Base-by-base conservation (phyloP, 2,888 invertebrate species). In the Fissipunctia ypsillon region DNA sequence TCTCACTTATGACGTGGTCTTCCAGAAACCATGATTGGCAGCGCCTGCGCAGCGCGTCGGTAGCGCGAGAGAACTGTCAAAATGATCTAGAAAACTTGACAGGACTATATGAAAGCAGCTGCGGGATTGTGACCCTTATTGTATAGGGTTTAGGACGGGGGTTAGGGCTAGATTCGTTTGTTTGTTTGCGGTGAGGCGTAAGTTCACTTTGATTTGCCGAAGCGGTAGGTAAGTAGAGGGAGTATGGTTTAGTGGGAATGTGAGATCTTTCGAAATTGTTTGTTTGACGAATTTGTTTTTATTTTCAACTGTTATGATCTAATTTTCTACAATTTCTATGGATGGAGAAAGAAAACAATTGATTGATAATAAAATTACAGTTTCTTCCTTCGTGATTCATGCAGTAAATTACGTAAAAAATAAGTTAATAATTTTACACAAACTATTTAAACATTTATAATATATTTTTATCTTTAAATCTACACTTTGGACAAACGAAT, bases 21-120 rank as follows among this genome's bases (percentile, higher is more conserved):
- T 35, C 86, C 88, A 89, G 88, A 89, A 84, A 85, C 81, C 70
- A 77, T 91, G 92, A 92, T 85, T 91, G 92, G 88, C 91, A 90
- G 89, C 84, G 86, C 82, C 66, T 75, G 80, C 73, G 76, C 56
- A 77, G 70, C 74, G 79, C 77, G 83, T 89, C 93, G 88, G 94
- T 94, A 94, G 94, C 94, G 92, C 93, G 94, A 93, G 94, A 92
- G 92, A 93, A 93, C 93, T 94, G 95, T 94, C 95, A 91, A 94
- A 94, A 92, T 92, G 88, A 91, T 91, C 90, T 87, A 84, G 87
- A 81, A 80, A 79, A 88, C 85, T 78, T 91, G 92, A 92, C 92
- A 90, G 90, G 71, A 61, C 75, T 71, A 25, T 50, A 64, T 57
- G 28, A 79, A 67, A 70, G 68, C 60, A 81, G 78, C 63, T 78